Conservation (phyloP, 2,797 vertebrate genomes). For the Brachyalestes nurse region DNA sequence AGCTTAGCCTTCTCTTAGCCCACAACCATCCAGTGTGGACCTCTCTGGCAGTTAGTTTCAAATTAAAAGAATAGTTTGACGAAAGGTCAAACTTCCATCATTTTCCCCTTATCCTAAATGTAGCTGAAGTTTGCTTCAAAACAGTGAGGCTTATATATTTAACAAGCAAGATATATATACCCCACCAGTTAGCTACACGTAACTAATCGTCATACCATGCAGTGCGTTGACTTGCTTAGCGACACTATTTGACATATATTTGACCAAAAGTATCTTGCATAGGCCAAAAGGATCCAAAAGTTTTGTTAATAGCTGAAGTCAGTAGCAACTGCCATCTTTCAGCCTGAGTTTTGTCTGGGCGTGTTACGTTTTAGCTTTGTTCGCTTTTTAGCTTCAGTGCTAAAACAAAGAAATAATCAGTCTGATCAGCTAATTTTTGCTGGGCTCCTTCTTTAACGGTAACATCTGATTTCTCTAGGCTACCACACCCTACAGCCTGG, state of each 20-base stretch:
- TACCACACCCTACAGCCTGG: conserved; percentile 93
- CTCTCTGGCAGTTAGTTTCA: background rate
- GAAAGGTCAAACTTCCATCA: background rate
- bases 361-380: background rate
- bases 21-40: background rate
- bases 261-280: background rate
- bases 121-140: background rate
- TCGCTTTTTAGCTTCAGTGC: background rate
- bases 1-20: background rate
- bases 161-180: background rate
- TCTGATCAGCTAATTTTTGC: background rate
- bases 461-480: conserved; percentile 71
- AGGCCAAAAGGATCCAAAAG: no score
- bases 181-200: no score
- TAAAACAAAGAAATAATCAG: background rate
- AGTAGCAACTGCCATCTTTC: background rate
- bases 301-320: background rate
- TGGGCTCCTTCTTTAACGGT: background rate
- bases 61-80: background rate
- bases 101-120: background rate
- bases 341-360: background rate
- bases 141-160: background rate
- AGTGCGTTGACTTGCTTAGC: background rate
- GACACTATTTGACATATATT: background rate
- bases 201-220: no score